Evolutionary conservation across 2,797 vertebrate species (phyloP).

Genomic region (Sebastes glaucus): DNA sequence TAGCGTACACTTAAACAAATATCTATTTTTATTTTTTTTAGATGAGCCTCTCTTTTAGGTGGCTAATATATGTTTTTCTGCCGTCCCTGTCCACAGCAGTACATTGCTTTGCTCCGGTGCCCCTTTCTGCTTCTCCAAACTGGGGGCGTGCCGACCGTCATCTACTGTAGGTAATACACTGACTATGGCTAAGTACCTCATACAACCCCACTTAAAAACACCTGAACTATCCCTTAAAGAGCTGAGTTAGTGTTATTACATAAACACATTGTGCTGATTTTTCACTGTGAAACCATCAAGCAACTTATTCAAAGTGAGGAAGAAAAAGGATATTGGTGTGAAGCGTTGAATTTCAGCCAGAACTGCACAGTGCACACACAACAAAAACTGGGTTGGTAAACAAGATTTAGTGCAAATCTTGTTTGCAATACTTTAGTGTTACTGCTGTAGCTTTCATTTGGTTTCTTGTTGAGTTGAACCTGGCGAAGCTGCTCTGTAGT

Average conservation of each 20-base stretch:
- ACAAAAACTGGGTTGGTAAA: background rate
- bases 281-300: background rate
- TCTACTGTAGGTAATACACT: too few relatives aligned
- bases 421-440: too few relatives aligned
- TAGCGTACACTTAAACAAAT: accelerated
- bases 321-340: background rate
- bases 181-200: too few relatives aligned
- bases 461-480: background rate
- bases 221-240: background rate
- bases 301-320: background rate
- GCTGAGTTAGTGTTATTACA: background rate
- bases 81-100: too few relatives aligned
- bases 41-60: too few relatives aligned
- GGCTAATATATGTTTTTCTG: too few relatives aligned
- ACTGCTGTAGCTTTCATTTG: background rate
- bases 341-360: background rate
- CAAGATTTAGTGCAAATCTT: too few relatives aligned
- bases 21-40: too few relatives aligned
- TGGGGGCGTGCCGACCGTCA: too few relatives aligned
- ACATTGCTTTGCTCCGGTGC: too few relatives aligned
- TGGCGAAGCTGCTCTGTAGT: background rate
- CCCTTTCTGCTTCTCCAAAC: too few relatives aligned
- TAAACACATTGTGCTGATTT: background rate
- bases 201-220: too few relatives aligned
- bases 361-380: background rate